phyloP scores from a whole-genome alignment of 2,113 vertebrate genomes.

The Cavia aperea region DNA sequence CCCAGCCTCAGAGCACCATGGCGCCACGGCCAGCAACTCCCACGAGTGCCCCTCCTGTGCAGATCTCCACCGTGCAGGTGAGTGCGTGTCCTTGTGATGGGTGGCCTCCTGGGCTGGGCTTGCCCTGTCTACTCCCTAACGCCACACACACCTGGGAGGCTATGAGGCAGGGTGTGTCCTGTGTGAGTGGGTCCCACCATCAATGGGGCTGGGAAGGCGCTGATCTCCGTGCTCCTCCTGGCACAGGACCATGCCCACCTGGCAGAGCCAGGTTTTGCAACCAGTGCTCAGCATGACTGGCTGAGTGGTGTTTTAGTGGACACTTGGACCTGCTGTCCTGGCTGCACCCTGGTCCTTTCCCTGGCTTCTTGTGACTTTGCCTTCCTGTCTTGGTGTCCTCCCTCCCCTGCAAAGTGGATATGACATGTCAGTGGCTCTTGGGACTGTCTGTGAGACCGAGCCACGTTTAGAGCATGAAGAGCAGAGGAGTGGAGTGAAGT shows the following conservation, averaged over 20 bases:
- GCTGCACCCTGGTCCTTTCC: fast-evolving
- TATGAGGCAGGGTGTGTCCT: background rate
- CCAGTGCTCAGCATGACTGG: background rate
- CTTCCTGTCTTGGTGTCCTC: background rate
- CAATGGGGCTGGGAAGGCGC: background rate
- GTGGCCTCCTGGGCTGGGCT: background rate
- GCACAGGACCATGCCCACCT: no score
- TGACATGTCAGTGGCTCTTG: fast-evolving
- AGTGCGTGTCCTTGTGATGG: conserved; percentile 23
- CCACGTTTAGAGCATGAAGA: background rate
- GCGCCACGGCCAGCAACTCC: conserved; percentile 87
- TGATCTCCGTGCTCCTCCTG: background rate
- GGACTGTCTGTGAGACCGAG: background rate
- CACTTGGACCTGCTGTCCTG: background rate
- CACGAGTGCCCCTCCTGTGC: conserved; percentile 89
- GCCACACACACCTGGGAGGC: background rate
- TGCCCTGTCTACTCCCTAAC: background rate
- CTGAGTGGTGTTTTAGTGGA: background rate
- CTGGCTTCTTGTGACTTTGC: background rate
- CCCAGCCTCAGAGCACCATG: conserved; percentile 90
- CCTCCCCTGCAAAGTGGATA: background rate
- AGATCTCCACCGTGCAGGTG: conserved; percentile 92
- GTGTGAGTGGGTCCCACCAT: background rate
- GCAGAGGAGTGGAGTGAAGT: fast-evolving
- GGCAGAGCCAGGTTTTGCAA: background rate